Base-by-base conservation (phyloP, 2,113 vertebrate genomes). In the Fukomys damarensis region DNA sequence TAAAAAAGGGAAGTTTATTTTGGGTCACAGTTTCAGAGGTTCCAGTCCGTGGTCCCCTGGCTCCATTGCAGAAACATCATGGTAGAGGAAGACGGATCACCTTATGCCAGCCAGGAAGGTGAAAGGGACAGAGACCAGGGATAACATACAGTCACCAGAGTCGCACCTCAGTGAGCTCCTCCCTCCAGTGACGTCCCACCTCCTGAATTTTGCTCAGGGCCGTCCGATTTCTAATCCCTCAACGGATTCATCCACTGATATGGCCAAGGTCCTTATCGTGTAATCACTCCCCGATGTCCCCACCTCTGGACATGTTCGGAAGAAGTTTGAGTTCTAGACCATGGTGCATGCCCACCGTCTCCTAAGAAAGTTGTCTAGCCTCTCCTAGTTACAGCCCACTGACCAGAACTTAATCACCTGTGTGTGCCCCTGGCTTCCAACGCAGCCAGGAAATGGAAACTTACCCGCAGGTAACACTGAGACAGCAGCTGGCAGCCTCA, bases 311-410 rank as follows among this genome's bases (percentile, higher is more conserved):
- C 22, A 2, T n/a, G n/a, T 74, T 26, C 1, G 41, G 41, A 43
- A 43, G 70, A 43, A 4, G 7, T 74, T 43, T 43, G 22, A 6
- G 10, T 14, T 26, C 10, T 43, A 28, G 11, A 74, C 38, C 70
- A 72, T 72, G 12, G 10, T 24, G 68, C n/a, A 38, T 38, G n/a
- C n/a, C 35, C 9, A 20, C 20, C 26, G 1, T 28, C 10, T 61
- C 28, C n/a, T 30, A 0, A 9, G 19, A 28, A 68, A 19, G 13
- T 10, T 7, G 4, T 4, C 54, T 7, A 13, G 7, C 56, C 2
- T 22, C 20, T 56, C 56, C 38, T 11, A 22, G 1, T 8, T 14
- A 26, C 7, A 46, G 13, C 76, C 14, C 43, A 22, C 7, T 26
- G 41, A 7, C 56, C 19, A 10, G 93, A 32, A 35, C 72, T 35